Evolutionary conservation across 2,113 vertebrate species (phyloP), one percentile per base, ranked within the genome.

Genomic region (Bufo gargarizans): DNA sequence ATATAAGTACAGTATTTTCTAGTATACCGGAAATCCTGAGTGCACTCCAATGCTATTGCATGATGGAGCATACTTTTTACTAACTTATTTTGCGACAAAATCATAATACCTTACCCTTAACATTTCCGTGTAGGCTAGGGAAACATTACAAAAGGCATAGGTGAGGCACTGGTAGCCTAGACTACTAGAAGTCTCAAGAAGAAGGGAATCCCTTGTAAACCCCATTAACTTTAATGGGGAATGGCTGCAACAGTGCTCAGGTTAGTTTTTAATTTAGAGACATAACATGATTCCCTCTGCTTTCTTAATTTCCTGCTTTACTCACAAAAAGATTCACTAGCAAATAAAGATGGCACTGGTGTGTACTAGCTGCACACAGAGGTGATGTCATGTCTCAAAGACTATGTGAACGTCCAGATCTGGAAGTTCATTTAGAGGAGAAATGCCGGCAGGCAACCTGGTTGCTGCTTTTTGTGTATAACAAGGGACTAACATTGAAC

Each of bases 251-350:
- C 17, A 47, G 8, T 50, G 17, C 45, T 17, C 7, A 74, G 8
- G 14, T 74, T 74, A 17, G 43, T 3, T n/a, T 77, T 77, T 55
- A 78, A 78, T 78, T 55, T n/a, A 55, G 10, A 22, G 9, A 13
- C 50, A 55, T 13, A 78, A 53, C 20, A 22, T 49, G 11, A 47
- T 22, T 56, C n/a, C 12, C n/a, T 22, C 20, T 55, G 4, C 10
- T 78, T 56, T 33, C 50, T 78, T 78, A 55, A 78, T 78, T 78
- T 78, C 77, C 77, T 78, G 76, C 76, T 77, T 77, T 55, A 77
- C 49, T 77, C 49, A 3, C 9, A 20, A 55, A 13, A 22, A 78
- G 49, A 77, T 10, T 14, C 77, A 55, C 77, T 78, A 20, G 50
- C 50, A 78, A 78, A 56, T 53, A 78, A 78, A 55, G 77, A 78